Base-by-base conservation (phyloP, 37 sponge, comb jelly and placozoan genomes). In the Oscarella lobularis region DNA sequence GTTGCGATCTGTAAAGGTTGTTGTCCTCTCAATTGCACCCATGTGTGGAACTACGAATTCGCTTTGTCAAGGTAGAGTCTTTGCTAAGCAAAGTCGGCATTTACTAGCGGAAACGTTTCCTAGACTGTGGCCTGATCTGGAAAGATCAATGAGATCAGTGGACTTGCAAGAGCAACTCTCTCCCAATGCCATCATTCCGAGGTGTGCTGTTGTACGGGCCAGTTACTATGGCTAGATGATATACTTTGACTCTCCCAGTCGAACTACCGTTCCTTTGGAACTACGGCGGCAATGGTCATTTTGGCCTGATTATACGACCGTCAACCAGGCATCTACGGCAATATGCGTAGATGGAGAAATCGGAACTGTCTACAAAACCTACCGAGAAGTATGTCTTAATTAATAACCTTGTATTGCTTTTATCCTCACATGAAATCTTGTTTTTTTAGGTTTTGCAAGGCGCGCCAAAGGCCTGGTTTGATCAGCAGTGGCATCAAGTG, bases 21-120 rank as follows among this genome's bases (percentile, higher is more conserved):
- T 35, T 75, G 76, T 66, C 76, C 76, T 9, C 76, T 75, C 65
- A 75, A 75, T 37, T 75, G 76, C 55, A 75, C 76, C 55, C 76
- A 75, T 41, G 76, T 75, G 3, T 66, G 41, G 76, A 75, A 75
- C 76, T 75, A 75, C 55, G 76, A 75, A 41, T 29, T 40, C 33
- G 31, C 55, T 35, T 66, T 75, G 1, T 75, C 74, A 73, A 73
- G 40, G 74, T 73, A 73, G 31, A 3, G 3, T 48, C 9, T 48
- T 48, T n/a, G n/a, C n/a, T n/a, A n/a, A n/a, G n/a, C n/a, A n/a
- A 48, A 48, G 60, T 20, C 60, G 9, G 20, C 20, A 48, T 27
- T 48, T 48, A 48, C 60, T 20, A 48, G n/a, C n/a, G n/a, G n/a
- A n/a, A n/a, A n/a, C 20, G 9, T 48, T 48, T 48, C 9, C 20